These are phyloP conservation scores for Ursus arctos DNA, from an alignment of 2,113 vertebrate species.

Conservation along the genomic window DNA sequence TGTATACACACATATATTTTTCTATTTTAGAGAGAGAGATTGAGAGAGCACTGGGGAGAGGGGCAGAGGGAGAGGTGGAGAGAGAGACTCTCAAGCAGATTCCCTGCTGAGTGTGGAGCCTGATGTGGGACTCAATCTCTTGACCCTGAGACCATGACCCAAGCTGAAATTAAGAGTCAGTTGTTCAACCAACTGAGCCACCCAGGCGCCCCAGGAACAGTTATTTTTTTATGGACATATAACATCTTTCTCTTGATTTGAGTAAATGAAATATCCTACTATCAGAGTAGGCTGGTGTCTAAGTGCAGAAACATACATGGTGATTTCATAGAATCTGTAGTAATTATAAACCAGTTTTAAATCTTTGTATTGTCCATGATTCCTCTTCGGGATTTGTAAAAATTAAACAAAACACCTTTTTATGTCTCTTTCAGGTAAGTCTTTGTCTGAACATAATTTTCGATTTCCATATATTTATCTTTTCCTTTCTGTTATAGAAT, in stretches of 20 bases:
- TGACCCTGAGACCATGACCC: neutral
- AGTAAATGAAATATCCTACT: neutral
- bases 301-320: neutral
- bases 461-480: neutral
- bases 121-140: neutral
- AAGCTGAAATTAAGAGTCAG: neutral
- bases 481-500: neutral
- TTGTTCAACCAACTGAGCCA: neutral
- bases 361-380: neutral
- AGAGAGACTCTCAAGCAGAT: neutral
- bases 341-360: neutral
- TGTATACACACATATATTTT: neutral
- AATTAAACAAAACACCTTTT: neutral
- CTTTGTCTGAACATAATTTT: constrained; percentile 24
- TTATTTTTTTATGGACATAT: neutral
- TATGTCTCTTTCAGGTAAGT: neutral
- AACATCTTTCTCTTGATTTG: constrained; percentile 30
- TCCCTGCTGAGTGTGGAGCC: neutral
- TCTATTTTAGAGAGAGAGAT: neutral
- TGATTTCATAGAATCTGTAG: neutral
- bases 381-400: neutral
- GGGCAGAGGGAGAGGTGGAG: neutral
- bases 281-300: neutral
- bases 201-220: neutral
- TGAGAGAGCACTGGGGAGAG: neutral